phyloP scores from a whole-genome alignment of 2,113 vertebrate species.

The Lontra canadensis region DNA sequence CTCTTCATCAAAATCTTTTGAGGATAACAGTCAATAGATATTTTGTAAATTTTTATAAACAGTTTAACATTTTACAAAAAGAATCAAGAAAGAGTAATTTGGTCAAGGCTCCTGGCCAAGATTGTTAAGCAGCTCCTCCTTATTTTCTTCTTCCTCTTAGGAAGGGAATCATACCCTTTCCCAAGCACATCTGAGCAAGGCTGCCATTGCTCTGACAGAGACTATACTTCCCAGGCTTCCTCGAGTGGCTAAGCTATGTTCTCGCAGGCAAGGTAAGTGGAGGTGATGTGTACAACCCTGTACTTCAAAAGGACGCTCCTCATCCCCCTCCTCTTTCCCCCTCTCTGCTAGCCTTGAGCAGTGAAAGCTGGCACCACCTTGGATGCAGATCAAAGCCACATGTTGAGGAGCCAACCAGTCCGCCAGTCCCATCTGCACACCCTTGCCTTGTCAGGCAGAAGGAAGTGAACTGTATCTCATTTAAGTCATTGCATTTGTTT shows the following conservation, averaged over 20 bases:
- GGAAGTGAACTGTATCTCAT: neutral
- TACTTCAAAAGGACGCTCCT: neutral
- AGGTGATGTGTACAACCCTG: neutral
- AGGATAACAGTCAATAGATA: neutral
- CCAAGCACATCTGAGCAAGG: neutral
- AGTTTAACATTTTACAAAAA: neutral
- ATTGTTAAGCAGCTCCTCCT: neutral
- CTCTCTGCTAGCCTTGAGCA: neutral
- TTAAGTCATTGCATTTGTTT: neutral
- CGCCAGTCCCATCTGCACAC: too few relatives aligned
- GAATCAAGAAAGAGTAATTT: neutral
- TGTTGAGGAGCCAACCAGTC: neutral
- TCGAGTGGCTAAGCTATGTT: accelerated
- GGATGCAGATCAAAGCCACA: neutral
- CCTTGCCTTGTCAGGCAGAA: neutral
- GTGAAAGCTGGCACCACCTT: neutral
- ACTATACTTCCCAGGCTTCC: neutral
- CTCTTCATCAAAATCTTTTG: neutral
- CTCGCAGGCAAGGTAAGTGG: accelerated
- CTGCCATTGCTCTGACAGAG: neutral
- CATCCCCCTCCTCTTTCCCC: accelerated
- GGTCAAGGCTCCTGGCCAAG: neutral
- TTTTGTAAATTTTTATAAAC: neutral
- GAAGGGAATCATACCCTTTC: neutral
- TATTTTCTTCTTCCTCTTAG: neutral